A percentile compares a stretch with the other conserved stretches of the same genome.
Conservation (phyloP, 2,797 vertebrate species). For the Spinibarbus caldwelli region DNA sequence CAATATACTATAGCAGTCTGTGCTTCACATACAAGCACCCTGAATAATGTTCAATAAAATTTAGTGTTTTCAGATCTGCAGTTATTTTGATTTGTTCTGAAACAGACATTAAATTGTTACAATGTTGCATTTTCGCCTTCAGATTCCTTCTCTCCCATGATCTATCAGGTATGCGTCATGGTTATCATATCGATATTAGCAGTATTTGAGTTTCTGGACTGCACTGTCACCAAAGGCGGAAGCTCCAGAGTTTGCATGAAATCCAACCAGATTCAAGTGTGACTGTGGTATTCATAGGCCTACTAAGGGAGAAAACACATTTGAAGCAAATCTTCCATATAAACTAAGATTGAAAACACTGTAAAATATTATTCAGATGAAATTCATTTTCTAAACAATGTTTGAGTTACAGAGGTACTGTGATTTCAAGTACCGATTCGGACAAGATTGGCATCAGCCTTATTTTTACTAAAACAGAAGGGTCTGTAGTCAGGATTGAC, state of each 20-base stretch:
- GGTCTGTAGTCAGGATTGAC: not conserved
- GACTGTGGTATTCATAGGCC: not conserved
- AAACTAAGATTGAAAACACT: not conserved
- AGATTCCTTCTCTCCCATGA: not conserved
- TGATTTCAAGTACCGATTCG: not conserved
- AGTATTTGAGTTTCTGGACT: not conserved
- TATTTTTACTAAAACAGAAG: not conserved
- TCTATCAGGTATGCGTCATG: not conserved
- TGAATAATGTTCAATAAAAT: not conserved
- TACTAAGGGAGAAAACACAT: not conserved
- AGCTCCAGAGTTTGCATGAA: not conserved
- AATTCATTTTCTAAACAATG: not conserved
- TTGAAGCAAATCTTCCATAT: not conserved
- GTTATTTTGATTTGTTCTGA: conserved; percentile 6
- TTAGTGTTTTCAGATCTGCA: not conserved
- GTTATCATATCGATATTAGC: not conserved
- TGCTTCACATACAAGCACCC: conserved; percentile 1
- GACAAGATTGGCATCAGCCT: not conserved
- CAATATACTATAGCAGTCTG: not conserved
- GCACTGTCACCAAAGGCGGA: not conserved
- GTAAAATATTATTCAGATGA: not conserved
- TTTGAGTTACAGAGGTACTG: not conserved
- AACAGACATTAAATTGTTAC: not conserved
- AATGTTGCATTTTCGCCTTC: not conserved
- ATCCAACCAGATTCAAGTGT: not conserved